phyloP scores from a whole-genome alignment of 2,888 invertebrate species.

The Tachina fera region DNA sequence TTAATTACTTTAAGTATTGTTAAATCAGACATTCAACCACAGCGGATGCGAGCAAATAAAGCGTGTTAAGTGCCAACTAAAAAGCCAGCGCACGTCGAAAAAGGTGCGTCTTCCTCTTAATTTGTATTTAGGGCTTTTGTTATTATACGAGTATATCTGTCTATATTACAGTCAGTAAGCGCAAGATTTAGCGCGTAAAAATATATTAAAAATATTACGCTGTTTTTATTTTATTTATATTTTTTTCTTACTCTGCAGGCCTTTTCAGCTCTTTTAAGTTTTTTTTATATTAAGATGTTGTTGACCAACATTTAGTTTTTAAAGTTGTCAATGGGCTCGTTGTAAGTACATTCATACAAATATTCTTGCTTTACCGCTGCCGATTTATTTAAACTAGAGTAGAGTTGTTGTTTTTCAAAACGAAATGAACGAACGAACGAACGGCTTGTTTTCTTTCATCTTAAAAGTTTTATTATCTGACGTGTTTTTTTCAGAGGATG shows the following conservation, averaged over 20 bases:
- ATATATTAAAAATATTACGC: slow-evolving; percentile 56
- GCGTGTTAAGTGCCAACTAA: slow-evolving; percentile 47
- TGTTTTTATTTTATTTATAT: slow-evolving; percentile 40
- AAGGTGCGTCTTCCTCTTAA: slow-evolving; percentile 66
- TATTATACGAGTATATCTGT: slow-evolving; percentile 5
- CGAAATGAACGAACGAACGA: neutral
- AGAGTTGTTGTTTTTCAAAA: slow-evolving; percentile 23
- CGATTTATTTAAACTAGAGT: slow-evolving; percentile 69
- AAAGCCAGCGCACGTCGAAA: slow-evolving; percentile 59
- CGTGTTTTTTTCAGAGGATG: slow-evolving; percentile 42
- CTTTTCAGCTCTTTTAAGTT: slow-evolving; percentile 21
- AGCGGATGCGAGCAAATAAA: slow-evolving; percentile 68
- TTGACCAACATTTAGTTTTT: slow-evolving; percentile 60
- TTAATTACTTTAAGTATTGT: slow-evolving; percentile 31
- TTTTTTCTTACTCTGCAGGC: slow-evolving; percentile 13
- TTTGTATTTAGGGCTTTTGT: slow-evolving; percentile 14
- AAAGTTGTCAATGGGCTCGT: slow-evolving; percentile 44
- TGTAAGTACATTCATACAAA: slow-evolving; percentile 3
- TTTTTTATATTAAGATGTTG: slow-evolving; percentile 45
- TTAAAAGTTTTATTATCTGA: slow-evolving; percentile 64
- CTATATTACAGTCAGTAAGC: slow-evolving; percentile 47
- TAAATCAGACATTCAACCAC: slow-evolving; percentile 2
- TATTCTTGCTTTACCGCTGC: slow-evolving; percentile 42
- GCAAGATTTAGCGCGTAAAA: slow-evolving; percentile 69
- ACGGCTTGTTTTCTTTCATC: slow-evolving; percentile 70